A percentile compares a stretch with the other conserved stretches of the same genome.
phyloP scores from a whole-genome alignment of 2,888 invertebrate genomes.

The Torymus tubicola region DNA sequence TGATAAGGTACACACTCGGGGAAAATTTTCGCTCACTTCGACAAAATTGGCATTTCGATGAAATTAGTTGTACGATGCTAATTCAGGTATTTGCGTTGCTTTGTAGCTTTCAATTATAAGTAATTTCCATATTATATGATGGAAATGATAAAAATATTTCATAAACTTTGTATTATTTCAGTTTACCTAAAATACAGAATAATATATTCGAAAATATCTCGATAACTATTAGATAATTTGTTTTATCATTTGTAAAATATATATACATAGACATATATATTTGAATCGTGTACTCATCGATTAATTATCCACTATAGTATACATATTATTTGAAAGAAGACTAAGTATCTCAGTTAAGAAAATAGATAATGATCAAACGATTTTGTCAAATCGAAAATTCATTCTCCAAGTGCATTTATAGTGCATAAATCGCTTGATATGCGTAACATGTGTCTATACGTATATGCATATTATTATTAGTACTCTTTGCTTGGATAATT shows the following conservation, averaged over 20 bases:
- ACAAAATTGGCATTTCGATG: constrained; percentile 55
- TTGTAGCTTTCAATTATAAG: constrained; percentile 47
- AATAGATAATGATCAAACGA: constrained; percentile 53
- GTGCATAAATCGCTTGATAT: constrained; percentile 56
- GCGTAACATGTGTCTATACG: constrained; percentile 57
- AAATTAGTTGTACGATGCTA: constrained; percentile 48
- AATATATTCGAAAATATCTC: constrained; percentile 55
- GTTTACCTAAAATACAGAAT: constrained; percentile 51
- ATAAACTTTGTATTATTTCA: constrained; percentile 46
- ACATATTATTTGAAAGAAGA: constrained; percentile 51
- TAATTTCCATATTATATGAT: constrained; percentile 42
- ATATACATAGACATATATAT: constrained; percentile 51
- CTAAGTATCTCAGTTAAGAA: constrained; percentile 53
- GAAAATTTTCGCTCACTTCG: constrained; percentile 53
- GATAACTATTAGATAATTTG: constrained; percentile 54
- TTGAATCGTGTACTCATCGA: constrained; percentile 47
- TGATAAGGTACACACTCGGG: constrained; percentile 51
- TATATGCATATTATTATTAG: constrained; percentile 49
- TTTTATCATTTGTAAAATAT: constrained; percentile 49
- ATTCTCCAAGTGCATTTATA: constrained; percentile 58
- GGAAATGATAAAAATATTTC: constrained; percentile 54
- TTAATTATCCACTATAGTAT: constrained; percentile 46
- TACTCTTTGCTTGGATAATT: constrained; percentile 47
- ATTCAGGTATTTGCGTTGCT: constrained; percentile 56
- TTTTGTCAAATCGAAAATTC: constrained; percentile 59